These are phyloP conservation scores for Zaprionus camerounensis DNA, from an alignment of 1,140 invertebrate species.

Conservation along the genomic window DNA sequence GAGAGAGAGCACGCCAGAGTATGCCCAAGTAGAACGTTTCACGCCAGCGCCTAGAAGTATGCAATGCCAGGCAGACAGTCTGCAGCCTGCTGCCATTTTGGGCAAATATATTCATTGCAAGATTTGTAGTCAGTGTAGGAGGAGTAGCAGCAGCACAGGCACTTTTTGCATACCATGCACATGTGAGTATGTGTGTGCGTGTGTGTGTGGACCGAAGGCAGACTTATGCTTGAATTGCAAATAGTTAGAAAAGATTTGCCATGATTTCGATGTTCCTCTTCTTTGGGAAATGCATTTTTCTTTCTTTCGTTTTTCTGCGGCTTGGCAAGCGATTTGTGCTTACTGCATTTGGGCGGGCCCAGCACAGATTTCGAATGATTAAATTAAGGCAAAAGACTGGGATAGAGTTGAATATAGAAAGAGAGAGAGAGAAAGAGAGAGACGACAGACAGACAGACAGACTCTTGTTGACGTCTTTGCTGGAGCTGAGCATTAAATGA, in stretches of 20 bases:
- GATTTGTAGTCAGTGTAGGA: slow-evolving; percentile 61
- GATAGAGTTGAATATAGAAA: not conserved
- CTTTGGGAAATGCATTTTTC: slow-evolving; percentile 48
- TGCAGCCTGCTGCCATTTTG: slow-evolving; percentile 42
- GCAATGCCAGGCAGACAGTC: slow-evolving; percentile 40
- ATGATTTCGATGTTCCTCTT: slow-evolving; percentile 68
- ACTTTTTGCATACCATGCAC: slow-evolving; percentile 64
- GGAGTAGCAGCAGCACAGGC: slow-evolving; percentile 23
- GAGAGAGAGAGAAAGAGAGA: not conserved
- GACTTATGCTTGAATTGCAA: slow-evolving; percentile 82
- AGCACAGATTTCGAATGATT: slow-evolving; percentile 60
- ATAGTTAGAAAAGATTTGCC: slow-evolving; percentile 81
- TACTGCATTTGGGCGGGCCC: slow-evolving; percentile 74
- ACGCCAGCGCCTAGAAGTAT: slow-evolving; percentile 74
- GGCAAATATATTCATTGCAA: slow-evolving; percentile 79
- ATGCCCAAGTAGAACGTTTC: slow-evolving; percentile 63
- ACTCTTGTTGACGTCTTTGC: slow-evolving; percentile 28
- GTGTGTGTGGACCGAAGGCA: slow-evolving; percentile 30
- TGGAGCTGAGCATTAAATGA: slow-evolving; percentile 67
- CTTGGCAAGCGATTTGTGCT: slow-evolving; percentile 72
- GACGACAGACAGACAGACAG: not conserved
- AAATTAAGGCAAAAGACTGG: slow-evolving; percentile 57
- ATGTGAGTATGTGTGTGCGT: slow-evolving; percentile 6
- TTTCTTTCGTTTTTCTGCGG: slow-evolving; percentile 22
- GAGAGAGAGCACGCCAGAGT: not conserved